These are phyloP conservation scores for Gallinago stenura DNA, from an alignment of 2,797 vertebrate species.

Conservation along the genomic window DNA sequence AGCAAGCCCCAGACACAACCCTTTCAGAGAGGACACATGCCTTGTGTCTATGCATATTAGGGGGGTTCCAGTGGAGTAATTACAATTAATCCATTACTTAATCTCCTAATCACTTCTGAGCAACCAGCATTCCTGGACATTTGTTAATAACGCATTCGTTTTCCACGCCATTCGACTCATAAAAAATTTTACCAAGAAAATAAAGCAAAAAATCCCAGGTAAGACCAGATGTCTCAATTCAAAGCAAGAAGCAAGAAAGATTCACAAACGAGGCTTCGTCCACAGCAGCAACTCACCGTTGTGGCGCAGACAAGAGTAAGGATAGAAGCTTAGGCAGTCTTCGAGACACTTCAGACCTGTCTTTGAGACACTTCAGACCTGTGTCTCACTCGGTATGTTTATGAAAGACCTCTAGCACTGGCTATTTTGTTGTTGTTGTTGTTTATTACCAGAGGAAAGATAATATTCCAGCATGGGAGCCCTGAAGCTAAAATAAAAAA, in stretches of 20 bases:
- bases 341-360: neutral
- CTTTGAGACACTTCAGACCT: neutral
- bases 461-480: neutral
- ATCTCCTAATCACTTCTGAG: neutral
- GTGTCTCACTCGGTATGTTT: neutral
- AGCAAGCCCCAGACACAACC: neutral
- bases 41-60: neutral
- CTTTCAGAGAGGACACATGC: neutral
- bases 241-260: neutral
- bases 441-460: neutral
- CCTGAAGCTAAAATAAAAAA: conserved; percentile 39
- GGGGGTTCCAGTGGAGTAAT: neutral
- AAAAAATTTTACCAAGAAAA: neutral
- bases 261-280: neutral
- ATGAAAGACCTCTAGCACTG: neutral
- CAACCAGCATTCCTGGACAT: neutral
- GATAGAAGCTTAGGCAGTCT: neutral
- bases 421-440: neutral
- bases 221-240: neutral
- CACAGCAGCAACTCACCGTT: fast-evolving
- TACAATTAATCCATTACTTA: conserved; percentile 14
- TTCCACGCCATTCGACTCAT: neutral
- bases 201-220: neutral
- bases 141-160: neutral
- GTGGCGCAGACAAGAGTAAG: neutral